Evolutionary conservation across 2,797 vertebrate genomes (phyloP), one percentile per base, ranked within the genome.

Genomic region (Protonibea diacanthus): DNA sequence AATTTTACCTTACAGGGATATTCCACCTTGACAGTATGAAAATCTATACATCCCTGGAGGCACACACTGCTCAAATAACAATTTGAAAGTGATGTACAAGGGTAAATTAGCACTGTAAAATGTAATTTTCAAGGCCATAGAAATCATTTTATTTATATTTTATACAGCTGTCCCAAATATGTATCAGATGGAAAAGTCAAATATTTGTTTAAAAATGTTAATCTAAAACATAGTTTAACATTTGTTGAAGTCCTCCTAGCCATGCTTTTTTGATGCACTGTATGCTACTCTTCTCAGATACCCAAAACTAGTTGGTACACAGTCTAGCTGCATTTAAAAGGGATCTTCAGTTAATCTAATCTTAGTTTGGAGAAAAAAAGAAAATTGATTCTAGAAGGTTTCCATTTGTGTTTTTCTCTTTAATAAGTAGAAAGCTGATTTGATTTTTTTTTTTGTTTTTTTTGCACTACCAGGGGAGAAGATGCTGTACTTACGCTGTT

Each of bases 21-120:
- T 4, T 33, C 17, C 51, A n/a, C 45, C 14, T n/a, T 2, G 14
- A 68, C 12, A 59, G 7, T 11, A 29, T 20, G 13, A 58, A 42
- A 71, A 59, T 11, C 27, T 48, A n/a, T 81, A 64, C 38, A 4
- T 56, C 10, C 6, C 49, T 70, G 27, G 18, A 76, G 40, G 15
- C 15, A 38, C 17, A 45, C 27, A 23, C 14, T 49, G 14, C 71
- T 66, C 25, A 61, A 74, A 80, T 58, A 18, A 63, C 6, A 53
- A 38, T 56, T 53, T 42, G 0, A 51, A 71, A 49, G 27, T 40
- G 12, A 38, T 40, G 21, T 61, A 66, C 6, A n/a, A 56, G 23
- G 14, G 8, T 65, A 25, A 65, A 66, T 61, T 65, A n/a, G 6
- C 17, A 21, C 20, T 63, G 25, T 66, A 6, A 55, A 74, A 17